phyloP scores from a whole-genome alignment of 2,888 invertebrate species.

The Oscheius onirici region DNA sequence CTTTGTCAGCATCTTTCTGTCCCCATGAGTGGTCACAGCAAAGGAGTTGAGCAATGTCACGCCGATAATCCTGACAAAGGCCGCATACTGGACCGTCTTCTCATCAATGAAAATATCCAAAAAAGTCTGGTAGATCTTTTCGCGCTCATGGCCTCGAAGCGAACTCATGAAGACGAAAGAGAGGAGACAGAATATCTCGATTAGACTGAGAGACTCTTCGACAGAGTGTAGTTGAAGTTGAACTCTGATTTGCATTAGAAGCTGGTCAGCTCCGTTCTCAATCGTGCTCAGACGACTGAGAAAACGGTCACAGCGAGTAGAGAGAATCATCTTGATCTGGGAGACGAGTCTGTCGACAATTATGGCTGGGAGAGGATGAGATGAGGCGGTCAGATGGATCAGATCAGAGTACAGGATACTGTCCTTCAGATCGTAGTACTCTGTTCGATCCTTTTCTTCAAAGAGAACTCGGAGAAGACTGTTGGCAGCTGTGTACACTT shows the following conservation, averaged over 20 bases:
- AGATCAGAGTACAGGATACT: slow-evolving; percentile 6
- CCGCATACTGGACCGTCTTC: slow-evolving; percentile 11
- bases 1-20: slow-evolving; percentile 1
- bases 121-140: slow-evolving; percentile 34
- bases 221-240: slow-evolving; percentile 3
- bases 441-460: background rate
- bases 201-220: slow-evolving; percentile 2
- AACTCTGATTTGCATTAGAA: background rate
- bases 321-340: slow-evolving; percentile 12
- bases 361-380: background rate
- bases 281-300: background rate
- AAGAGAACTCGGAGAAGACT: slow-evolving; percentile 13
- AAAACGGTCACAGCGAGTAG: slow-evolving; percentile 1
- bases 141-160: slow-evolving; percentile 26
- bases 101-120: slow-evolving; percentile 39
- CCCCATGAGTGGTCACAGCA: background rate
- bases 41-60: slow-evolving; percentile 17
- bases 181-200: slow-evolving; percentile 15
- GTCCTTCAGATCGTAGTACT: slow-evolving; percentile 14
- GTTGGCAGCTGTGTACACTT: slow-evolving; percentile 19
- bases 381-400: background rate
- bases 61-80: background rate
- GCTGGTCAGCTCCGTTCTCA: background rate
- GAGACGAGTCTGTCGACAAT: slow-evolving; percentile 1
- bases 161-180: slow-evolving; percentile 18